Base-by-base conservation (phyloP, 2,888 invertebrate genomes). In the Axea sp. region DNA sequence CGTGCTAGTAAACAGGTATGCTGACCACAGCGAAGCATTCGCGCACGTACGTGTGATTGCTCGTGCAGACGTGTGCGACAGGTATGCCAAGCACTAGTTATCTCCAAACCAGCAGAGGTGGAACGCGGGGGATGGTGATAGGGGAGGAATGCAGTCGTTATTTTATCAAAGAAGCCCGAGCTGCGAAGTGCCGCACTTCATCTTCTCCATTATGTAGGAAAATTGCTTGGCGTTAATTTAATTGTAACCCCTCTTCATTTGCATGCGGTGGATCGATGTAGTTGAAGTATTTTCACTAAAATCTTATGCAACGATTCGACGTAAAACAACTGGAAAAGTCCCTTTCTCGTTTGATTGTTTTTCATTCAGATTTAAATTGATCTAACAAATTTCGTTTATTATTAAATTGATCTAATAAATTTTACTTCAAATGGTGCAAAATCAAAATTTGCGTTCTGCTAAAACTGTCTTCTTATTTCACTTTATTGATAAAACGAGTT, bases 81-180 rank as follows among this genome's bases (percentile, higher is more conserved):
- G 74, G 73, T 74, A 77, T 78, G 78, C 75, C 77, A 77, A 76
- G 79, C 80, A 82, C 82, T 80, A 82, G 82, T 82, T 83, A 83
- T 83, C 83, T 39, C 41, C 57, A 30, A 39, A 17, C 24, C 39
- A 53, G 55, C 73, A 60, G 73, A 73, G 80, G 78, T 78, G 77
- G 77, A 75, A 77, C 77, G 79, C 60, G 64, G 71, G 65, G 74
- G 72, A 60, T 53, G 69, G 49, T 77, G 84, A 83, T 84, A 84
- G 79, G 75, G 78, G 75, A 78, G 81, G 84, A 84, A 84, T 84
- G 83, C 81, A 76, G 80, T 77, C 81, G 81, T 78, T 81, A 79
- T 78, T 83, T 83, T 82, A 83, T 83, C 83, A 81, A 81, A 80
- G 78, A 82, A 82, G 82, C 80, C 82, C 77, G 81, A 81, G 81